Evolutionary conservation across 2,888 invertebrate species (phyloP).

Genomic region (Caenorhabditis imperialis): DNA sequence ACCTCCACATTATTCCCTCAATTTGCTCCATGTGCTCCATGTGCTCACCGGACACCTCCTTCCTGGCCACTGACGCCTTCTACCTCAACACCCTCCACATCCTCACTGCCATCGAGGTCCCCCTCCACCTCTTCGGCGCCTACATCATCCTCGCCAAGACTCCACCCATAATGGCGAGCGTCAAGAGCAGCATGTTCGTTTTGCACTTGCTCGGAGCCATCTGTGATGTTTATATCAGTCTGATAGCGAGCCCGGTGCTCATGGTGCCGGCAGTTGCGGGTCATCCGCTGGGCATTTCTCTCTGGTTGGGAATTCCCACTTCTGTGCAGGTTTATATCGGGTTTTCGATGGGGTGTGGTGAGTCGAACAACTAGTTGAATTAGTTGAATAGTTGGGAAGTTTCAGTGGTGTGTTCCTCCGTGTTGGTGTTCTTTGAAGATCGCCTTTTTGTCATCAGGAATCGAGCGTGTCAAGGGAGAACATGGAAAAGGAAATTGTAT

Average conservation of each 20-base stretch:
- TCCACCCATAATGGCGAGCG: conserved; percentile 2
- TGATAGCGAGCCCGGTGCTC: conserved; percentile 6
- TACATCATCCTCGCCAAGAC: conserved; percentile 5
- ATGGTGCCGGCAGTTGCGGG: conserved; percentile 12
- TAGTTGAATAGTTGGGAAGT: too few relatives aligned
- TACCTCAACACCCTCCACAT: conserved; percentile 2
- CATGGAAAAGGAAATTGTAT: conserved; percentile 10
- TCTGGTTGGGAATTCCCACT: too few relatives aligned
- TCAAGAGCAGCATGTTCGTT: conserved; percentile 5
- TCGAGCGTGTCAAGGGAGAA: not conserved
- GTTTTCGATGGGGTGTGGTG: conserved; percentile 8
- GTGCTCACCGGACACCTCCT: not conserved
- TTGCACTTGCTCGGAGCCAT: conserved; percentile 10
- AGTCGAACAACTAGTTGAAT: too few relatives aligned
- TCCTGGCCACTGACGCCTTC: not conserved
- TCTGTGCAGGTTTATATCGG: conserved; percentile 27
- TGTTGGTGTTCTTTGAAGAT: conserved; percentile 10
- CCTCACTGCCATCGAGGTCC: conserved; percentile 4
- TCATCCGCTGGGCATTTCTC: conserved; percentile 12
- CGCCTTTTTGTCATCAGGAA: conserved; percentile 2
- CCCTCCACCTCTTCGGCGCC: conserved; percentile 8
- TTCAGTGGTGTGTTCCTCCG: not conserved
- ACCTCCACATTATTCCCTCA: not conserved
- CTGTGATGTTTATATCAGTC: conserved; percentile 15
- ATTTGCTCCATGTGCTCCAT: not conserved